phyloP scores from a whole-genome alignment of 2,797 vertebrate genomes.

The Phalanger gymnotis region DNA sequence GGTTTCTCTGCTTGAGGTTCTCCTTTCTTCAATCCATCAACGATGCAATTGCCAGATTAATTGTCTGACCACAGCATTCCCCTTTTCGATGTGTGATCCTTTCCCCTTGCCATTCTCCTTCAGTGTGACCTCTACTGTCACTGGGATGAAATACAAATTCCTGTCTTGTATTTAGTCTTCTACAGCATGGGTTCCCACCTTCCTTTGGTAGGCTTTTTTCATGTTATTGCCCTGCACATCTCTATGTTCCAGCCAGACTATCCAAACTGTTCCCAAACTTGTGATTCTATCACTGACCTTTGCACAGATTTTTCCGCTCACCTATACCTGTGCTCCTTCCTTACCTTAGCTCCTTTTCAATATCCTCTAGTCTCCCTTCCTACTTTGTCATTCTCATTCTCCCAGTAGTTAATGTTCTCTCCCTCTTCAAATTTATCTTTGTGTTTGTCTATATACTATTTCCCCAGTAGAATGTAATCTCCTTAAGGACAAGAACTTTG shows the following conservation, averaged over 20 bases:
- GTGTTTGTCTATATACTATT: neutral
- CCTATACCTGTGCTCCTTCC: conserved; percentile 11
- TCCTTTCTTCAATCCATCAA: neutral
- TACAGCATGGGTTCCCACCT: neutral
- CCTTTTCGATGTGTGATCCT: neutral
- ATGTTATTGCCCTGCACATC: neutral
- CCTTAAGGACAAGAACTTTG: neutral
- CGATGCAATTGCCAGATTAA: neutral
- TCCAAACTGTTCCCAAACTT: neutral
- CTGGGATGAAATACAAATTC: neutral
- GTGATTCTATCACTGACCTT: neutral
- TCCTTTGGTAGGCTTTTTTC: neutral
- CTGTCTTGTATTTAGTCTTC: neutral
- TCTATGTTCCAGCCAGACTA: neutral
- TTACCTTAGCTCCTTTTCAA: conserved; percentile 16
- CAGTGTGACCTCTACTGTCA: neutral
- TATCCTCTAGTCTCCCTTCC: neutral
- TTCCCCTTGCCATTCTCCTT: neutral
- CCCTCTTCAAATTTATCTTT: neutral
- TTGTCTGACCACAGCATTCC: neutral
- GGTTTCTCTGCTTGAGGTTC: neutral
- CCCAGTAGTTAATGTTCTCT: neutral
- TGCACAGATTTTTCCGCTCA: neutral
- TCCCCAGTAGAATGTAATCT: neutral
- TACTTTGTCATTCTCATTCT: neutral